These are phyloP conservation scores for Cryptocheilus praepositus DNA, from an alignment of 2,888 invertebrate genomes.

Conservation along the genomic window DNA sequence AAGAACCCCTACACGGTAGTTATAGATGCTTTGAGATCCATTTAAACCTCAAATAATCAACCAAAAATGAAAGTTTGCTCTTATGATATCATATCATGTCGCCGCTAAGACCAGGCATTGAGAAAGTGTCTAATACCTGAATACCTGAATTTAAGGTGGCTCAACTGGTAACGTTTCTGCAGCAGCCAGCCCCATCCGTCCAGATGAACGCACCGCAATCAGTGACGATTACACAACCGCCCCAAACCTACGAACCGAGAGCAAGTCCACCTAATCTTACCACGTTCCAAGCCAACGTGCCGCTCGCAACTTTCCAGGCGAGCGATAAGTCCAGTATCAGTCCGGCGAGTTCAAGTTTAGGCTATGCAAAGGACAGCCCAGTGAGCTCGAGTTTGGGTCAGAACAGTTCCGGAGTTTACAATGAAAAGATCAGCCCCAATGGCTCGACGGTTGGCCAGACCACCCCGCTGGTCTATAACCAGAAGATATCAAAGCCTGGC, in stretches of 20 bases:
- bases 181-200: conserved; percentile 74
- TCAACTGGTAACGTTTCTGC: conserved; percentile 86
- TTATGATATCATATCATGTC: no score
- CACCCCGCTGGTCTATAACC: conserved; percentile 66
- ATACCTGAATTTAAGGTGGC: conserved; percentile 77
- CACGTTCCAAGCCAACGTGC: conserved; percentile 70
- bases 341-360: conserved; percentile 68
- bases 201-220: conserved; percentile 73
- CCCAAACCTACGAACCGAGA: conserved; percentile 60
- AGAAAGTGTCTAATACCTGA: no score
- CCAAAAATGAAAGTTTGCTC: no score
- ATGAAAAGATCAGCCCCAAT: conserved; percentile 68
- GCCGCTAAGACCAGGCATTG: no score
- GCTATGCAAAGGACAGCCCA: conserved; percentile 69
- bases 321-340: conserved; percentile 71
- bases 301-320: conserved; percentile 69
- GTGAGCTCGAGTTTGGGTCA: conserved; percentile 66
- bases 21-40: no score
- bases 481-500: conserved; percentile 54
- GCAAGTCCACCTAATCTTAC: conserved; percentile 68
- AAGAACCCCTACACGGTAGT: no score
- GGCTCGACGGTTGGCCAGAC: conserved; percentile 68
- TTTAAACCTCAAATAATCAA: no score
- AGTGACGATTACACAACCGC: conserved; percentile 67
- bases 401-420: conserved; percentile 62